Evolutionary conservation across 2,888 invertebrate genomes (phyloP).

Genomic region (Ischnus inquisitorius): DNA sequence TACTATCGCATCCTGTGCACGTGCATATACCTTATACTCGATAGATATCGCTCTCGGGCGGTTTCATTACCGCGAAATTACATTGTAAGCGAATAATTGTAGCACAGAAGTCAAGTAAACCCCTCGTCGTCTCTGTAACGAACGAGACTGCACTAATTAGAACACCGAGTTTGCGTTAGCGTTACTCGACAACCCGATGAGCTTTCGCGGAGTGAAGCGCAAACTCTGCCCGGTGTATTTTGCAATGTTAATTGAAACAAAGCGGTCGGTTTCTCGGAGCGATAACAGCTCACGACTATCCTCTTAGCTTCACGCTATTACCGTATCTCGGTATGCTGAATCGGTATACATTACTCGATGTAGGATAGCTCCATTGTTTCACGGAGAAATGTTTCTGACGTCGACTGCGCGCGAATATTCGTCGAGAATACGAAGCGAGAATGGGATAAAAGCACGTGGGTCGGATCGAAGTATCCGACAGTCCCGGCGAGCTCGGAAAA

Average conservation of each 20-base stretch:
- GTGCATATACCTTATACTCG: background rate
- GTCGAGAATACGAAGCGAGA: conserved; percentile 23
- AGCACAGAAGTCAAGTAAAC: background rate
- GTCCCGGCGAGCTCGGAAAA: background rate
- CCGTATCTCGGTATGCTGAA: background rate
- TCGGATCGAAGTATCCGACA: conserved; percentile 29
- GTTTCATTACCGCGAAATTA: background rate
- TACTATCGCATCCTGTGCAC: background rate
- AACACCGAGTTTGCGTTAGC: background rate
- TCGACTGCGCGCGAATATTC: conserved; percentile 35
- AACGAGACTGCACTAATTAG: background rate
- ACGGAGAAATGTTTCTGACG: conserved; percentile 38
- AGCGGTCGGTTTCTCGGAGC: conserved; percentile 42
- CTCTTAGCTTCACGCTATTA: background rate
- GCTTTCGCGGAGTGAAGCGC: conserved; percentile 18
- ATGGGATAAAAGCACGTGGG: conserved; percentile 52
- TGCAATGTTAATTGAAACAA: conserved; percentile 60
- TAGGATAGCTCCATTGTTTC: conserved; percentile 45
- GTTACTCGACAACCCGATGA: conserved; percentile 16
- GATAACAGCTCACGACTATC: conserved; percentile 45
- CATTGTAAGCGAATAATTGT: background rate
- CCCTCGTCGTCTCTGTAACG: background rate
- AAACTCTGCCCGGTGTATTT: conserved; percentile 32
- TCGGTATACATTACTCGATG: background rate
- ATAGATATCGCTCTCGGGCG: background rate